phyloP scores from a whole-genome alignment of 2,113 vertebrate genomes.

The Ornithorhynchus anatinus region DNA sequence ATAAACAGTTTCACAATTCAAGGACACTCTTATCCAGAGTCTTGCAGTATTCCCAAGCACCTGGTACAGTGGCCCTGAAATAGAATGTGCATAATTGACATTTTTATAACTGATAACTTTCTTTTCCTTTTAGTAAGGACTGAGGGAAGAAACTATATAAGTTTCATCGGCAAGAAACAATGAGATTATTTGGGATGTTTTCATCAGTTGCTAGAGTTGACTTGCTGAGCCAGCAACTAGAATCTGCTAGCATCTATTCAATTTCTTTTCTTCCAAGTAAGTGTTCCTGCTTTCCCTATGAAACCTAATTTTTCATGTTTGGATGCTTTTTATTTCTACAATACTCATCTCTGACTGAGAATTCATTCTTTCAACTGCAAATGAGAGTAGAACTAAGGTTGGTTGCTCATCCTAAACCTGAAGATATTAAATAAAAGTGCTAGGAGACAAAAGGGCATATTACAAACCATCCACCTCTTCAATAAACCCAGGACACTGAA shows the following conservation, averaged over 20 bases:
- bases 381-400: background rate
- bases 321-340: background rate
- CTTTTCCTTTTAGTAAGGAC: background rate
- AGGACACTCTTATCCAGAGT: background rate
- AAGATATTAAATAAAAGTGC: background rate
- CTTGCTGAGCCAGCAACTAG: too few relatives aligned
- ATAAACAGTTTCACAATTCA: background rate
- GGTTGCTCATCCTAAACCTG: background rate
- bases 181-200: background rate
- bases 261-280: background rate
- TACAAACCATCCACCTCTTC: background rate
- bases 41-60: background rate
- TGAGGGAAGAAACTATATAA: background rate
- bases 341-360: background rate
- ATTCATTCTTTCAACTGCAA: background rate
- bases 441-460: constrained; percentile 3
- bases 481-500: background rate
- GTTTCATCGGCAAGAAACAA: constrained; percentile 11
- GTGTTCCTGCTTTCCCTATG: background rate
- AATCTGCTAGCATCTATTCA: background rate
- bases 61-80: background rate
- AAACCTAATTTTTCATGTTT: background rate
- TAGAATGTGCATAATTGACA: background rate
- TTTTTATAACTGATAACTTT: background rate
- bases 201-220: too few relatives aligned